These are phyloP conservation scores for Elegia similella DNA, from an alignment of 2,888 invertebrate genomes.

Conservation along the genomic window DNA sequence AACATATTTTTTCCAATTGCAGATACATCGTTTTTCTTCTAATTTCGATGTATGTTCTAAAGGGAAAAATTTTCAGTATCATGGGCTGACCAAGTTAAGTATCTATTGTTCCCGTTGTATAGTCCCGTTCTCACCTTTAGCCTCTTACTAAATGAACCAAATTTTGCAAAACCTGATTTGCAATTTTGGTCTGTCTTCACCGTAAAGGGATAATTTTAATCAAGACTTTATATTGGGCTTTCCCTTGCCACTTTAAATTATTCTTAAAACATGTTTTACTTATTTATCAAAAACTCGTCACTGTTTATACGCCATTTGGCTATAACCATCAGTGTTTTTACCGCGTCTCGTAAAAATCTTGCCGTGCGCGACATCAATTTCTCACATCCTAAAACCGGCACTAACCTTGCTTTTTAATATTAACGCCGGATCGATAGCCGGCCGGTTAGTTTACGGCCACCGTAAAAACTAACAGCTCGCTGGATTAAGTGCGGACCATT, in stretches of 20 bases:
- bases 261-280: not conserved
- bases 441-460: slow-evolving; percentile 59
- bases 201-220: too few relatives aligned
- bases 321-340: slow-evolving; percentile 11
- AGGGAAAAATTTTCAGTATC: too few relatives aligned
- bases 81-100: too few relatives aligned
- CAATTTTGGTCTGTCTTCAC: too few relatives aligned
- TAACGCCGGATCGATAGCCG: slow-evolving; percentile 56
- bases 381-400: slow-evolving; percentile 17
- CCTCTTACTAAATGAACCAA: too few relatives aligned
- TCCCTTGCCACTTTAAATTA: not conserved
- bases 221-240: too few relatives aligned
- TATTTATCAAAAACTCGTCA: not conserved
- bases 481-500: slow-evolving; percentile 64
- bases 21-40: too few relatives aligned
- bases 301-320: slow-evolving; percentile 1
- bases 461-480: slow-evolving; percentile 67
- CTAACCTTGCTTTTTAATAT: slow-evolving; percentile 51
- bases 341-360: slow-evolving; percentile 10
- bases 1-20: too few relatives aligned
- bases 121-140: too few relatives aligned
- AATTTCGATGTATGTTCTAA: too few relatives aligned
- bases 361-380: slow-evolving; percentile 10
- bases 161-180: too few relatives aligned
- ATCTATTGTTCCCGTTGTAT: too few relatives aligned